Conservation (phyloP, 2,888 invertebrate genomes). For the Acholoe squamosa region DNA sequence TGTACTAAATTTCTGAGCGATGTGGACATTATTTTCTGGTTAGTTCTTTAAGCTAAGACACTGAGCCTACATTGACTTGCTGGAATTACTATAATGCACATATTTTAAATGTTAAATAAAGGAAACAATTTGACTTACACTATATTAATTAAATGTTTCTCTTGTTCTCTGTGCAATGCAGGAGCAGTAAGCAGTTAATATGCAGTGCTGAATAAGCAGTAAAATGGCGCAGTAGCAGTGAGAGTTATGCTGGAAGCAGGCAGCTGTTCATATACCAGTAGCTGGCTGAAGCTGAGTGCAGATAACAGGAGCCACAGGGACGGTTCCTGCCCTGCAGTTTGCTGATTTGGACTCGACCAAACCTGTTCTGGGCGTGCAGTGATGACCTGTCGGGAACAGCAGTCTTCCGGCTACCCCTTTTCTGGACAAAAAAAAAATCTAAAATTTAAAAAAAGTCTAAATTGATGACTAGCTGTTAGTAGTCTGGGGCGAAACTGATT, state of each 20-base stretch:
- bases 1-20: not conserved
- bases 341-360: conserved; percentile 31
- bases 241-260: conserved; percentile 31
- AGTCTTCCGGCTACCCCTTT: not conserved
- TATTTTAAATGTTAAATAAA: not conserved
- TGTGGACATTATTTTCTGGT: not conserved
- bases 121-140: not conserved
- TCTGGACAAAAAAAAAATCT: not conserved
- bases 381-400: conserved; percentile 33
- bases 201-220: conserved; percentile 63
- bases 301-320: conserved; percentile 39
- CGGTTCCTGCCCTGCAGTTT: not conserved
- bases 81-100: conserved; percentile 18
- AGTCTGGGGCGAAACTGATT: too few relatives aligned
- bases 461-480: too few relatives aligned
- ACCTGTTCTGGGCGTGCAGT: conserved; percentile 33
- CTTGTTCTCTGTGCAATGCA: conserved; percentile 65
- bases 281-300: conserved; percentile 53
- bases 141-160: conserved; percentile 55
- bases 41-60: conserved; percentile 35
- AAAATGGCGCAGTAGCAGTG: conserved; percentile 50
- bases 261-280: conserved; percentile 46
- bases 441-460: too few relatives aligned
- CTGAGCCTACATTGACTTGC: not conserved
- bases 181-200: conserved; percentile 65